phyloP scores from a whole-genome alignment of 2,888 invertebrate genomes.

The Merodon equestris region DNA sequence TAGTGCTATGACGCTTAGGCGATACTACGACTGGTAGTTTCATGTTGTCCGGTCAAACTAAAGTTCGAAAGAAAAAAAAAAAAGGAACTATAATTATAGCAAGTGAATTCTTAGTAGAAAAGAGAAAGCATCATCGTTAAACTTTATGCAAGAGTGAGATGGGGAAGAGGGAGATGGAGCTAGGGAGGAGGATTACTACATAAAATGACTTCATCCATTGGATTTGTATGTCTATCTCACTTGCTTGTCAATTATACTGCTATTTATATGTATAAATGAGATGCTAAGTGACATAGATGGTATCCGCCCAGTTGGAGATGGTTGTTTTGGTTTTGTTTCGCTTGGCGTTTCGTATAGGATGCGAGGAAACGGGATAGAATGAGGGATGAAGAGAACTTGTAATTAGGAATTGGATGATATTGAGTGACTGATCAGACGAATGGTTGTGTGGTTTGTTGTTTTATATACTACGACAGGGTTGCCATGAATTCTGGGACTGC shows the following conservation, averaged over 20 bases:
- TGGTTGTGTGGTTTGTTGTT: slow-evolving; percentile 20
- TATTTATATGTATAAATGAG: slow-evolving; percentile 8
- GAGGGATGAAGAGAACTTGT: too few species aligned
- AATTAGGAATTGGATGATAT: background rate
- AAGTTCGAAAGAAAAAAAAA: slow-evolving; percentile 51
- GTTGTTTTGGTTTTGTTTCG: slow-evolving; percentile 7
- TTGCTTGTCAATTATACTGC: background rate
- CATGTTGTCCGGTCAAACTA: slow-evolving; percentile 52
- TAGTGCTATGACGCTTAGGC: slow-evolving; percentile 43
- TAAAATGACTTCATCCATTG: slow-evolving; percentile 22
- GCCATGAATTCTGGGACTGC: slow-evolving; percentile 16
- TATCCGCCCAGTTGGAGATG: slow-evolving; percentile 35
- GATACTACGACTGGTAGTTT: slow-evolving; percentile 57
- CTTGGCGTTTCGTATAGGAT: too few species aligned
- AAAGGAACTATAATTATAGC: slow-evolving; percentile 46
- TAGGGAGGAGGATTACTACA: slow-evolving; percentile 27
- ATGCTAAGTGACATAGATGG: slow-evolving; percentile 2
- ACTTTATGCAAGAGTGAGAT: background rate
- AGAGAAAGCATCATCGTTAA: background rate
- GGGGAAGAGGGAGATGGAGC: too few species aligned
- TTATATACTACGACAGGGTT: slow-evolving; percentile 33
- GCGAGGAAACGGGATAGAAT: too few species aligned
- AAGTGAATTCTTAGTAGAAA: slow-evolving; percentile 32
- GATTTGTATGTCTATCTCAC: slow-evolving; percentile 23
- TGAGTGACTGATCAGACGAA: slow-evolving; percentile 20